Evolutionary conservation across 1,140 invertebrate genomes (phyloP).

Genomic region (Alviniconcha marisindica): DNA sequence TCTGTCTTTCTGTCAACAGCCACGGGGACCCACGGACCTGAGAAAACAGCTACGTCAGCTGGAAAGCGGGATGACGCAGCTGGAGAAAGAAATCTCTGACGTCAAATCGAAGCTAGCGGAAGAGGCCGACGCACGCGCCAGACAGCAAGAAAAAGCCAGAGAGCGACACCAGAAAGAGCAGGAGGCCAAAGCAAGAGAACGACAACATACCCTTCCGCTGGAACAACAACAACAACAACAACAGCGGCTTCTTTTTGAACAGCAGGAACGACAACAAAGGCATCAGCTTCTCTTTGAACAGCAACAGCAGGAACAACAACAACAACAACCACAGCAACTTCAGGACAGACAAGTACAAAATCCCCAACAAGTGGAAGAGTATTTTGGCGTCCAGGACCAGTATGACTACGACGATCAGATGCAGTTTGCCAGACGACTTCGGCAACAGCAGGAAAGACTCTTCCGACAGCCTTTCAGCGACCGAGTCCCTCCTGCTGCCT

Average conservation of each 20-base stretch:
- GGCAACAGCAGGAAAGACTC: background rate
- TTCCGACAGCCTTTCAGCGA: background rate
- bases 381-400: background rate
- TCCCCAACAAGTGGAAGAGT: background rate
- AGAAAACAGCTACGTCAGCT: background rate
- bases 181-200: no score
- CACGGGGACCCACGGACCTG: background rate
- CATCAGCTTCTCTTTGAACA: no score
- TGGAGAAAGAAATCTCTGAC: conserved; percentile 19
- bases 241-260: no score
- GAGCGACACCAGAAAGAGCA: background rate
- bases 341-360: background rate
- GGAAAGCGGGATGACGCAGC: conserved; percentile 10
- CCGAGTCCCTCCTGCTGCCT: background rate
- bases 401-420: background rate
- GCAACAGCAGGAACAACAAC: no score
- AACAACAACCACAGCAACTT: no score
- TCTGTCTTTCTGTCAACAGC: background rate
- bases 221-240: no score
- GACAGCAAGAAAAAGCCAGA: background rate
- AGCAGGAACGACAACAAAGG: no score
- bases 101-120: conserved; percentile 3
- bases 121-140: background rate
- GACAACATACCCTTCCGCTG: no score
- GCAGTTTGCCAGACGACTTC: background rate